phyloP scores from a whole-genome alignment of 2,797 vertebrate species.

The Eulemur mongoz region DNA sequence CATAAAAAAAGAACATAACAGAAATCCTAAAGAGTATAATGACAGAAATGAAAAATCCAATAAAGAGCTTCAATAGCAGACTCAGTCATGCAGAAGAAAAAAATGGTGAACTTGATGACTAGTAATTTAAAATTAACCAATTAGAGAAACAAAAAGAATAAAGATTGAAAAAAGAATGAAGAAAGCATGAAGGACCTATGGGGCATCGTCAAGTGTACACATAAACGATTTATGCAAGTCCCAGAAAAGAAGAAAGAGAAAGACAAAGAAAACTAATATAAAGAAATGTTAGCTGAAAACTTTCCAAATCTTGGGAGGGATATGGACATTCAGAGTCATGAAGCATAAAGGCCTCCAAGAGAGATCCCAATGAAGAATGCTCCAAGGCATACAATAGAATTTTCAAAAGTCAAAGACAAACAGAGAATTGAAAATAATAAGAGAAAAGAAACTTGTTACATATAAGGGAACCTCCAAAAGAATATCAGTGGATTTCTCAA shows the following conservation, averaged over 20 bases:
- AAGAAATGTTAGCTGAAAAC: neutral
- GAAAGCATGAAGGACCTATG: neutral
- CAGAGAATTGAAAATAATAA: neutral
- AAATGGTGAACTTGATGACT: neutral
- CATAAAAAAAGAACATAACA: neutral
- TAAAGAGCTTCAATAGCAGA: neutral
- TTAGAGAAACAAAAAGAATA: neutral
- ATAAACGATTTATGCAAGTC: neutral
- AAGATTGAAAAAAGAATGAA: neutral
- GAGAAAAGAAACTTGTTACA: neutral
- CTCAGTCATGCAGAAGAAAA: neutral
- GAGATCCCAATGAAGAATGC: neutral
- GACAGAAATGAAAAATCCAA: neutral
- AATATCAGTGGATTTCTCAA: neutral
- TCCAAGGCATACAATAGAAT: neutral
- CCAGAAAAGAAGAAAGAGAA: neutral
- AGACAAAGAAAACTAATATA: neutral
- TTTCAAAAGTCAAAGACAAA: neutral
- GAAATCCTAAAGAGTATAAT: neutral
- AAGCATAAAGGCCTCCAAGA: neutral
- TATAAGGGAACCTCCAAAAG: neutral
- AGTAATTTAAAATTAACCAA: neutral
- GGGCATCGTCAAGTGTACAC: neutral
- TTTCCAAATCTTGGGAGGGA: neutral
- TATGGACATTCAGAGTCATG: neutral